These are phyloP conservation scores for Zaprionus kolodkinae DNA, from an alignment of 1,140 invertebrate genomes.

Conservation along the genomic window DNA sequence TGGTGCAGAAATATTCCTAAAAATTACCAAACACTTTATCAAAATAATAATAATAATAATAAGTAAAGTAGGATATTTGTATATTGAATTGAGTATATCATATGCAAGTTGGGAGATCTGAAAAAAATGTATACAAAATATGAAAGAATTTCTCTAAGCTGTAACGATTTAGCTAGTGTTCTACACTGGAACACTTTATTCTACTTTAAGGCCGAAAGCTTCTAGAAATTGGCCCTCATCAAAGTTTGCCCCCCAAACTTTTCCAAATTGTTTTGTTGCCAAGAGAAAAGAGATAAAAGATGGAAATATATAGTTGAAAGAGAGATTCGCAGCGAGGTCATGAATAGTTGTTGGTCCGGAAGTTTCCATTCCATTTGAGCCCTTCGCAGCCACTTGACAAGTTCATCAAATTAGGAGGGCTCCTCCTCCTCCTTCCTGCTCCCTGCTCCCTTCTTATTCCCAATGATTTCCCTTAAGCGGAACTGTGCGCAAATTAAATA, in stretches of 20 bases:
- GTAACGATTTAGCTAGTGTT: no score
- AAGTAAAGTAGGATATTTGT: no score
- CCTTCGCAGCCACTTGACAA: constrained; percentile 45
- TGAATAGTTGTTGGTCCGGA: constrained; percentile 48
- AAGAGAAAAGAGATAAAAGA: not conserved
- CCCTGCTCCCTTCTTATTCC: no score
- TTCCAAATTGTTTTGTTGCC: not conserved
- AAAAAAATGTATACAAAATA: not conserved
- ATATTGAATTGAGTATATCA: no score
- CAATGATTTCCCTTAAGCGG: not conserved
- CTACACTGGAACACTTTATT: no score
- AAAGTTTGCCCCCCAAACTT: not conserved
- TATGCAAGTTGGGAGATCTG: not conserved
- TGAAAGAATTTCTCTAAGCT: not conserved
- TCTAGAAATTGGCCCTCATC: not conserved
- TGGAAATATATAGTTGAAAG: not conserved
- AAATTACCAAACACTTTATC: no score
- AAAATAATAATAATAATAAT: no score
- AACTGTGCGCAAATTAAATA: not conserved
- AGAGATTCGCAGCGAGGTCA: not conserved
- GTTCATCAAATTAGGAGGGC: constrained; percentile 58
- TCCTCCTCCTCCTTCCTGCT: no score
- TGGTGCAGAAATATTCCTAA: no score
- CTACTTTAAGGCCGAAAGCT: not conserved
- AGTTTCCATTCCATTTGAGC: constrained; percentile 24